Evolutionary conservation across 2,888 invertebrate genomes (phyloP).

Genomic region (Cephus runcator): DNA sequence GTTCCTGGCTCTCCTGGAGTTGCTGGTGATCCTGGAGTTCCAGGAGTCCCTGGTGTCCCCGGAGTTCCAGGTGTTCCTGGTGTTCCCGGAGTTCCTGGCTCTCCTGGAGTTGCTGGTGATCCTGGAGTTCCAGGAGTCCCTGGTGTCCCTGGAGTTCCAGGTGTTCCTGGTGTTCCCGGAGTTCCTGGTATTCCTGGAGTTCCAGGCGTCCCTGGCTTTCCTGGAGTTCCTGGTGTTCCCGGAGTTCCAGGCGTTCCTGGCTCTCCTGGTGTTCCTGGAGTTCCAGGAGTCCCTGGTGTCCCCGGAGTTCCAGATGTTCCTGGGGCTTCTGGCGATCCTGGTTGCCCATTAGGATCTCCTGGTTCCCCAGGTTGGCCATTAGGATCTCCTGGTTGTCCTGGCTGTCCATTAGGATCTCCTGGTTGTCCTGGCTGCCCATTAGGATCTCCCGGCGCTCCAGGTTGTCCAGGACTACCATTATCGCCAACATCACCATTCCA

Average conservation of each 20-base stretch:
- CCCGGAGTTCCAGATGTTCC: slow-evolving; percentile 28
- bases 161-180: slow-evolving; percentile 24
- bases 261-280: slow-evolving; percentile 25
- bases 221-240: slow-evolving; percentile 20
- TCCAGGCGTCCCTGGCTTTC: slow-evolving; percentile 26
- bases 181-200: slow-evolving; percentile 46
- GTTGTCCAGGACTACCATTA: slow-evolving; percentile 25
- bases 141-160: slow-evolving; percentile 32
- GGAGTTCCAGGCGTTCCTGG: slow-evolving; percentile 33
- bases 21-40: slow-evolving; percentile 28
- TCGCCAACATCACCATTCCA: slow-evolving; percentile 39
- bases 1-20: slow-evolving; percentile 18
- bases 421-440: slow-evolving; percentile 25
- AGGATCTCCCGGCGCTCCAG: slow-evolving; percentile 16
- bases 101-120: slow-evolving; percentile 35
- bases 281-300: slow-evolving; percentile 22
- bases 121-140: slow-evolving; percentile 27
- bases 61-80: slow-evolving; percentile 23
- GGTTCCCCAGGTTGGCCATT: slow-evolving; percentile 40
- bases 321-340: slow-evolving; percentile 28
- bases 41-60: slow-evolving; percentile 26
- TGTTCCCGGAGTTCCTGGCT: slow-evolving; percentile 21
- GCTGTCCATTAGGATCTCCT: slow-evolving; percentile 29
- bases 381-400: slow-evolving; percentile 32
- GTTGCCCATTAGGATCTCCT: slow-evolving; percentile 26